Base-by-base conservation (phyloP, 2,797 vertebrate species). In the Podargus strigoides region DNA sequence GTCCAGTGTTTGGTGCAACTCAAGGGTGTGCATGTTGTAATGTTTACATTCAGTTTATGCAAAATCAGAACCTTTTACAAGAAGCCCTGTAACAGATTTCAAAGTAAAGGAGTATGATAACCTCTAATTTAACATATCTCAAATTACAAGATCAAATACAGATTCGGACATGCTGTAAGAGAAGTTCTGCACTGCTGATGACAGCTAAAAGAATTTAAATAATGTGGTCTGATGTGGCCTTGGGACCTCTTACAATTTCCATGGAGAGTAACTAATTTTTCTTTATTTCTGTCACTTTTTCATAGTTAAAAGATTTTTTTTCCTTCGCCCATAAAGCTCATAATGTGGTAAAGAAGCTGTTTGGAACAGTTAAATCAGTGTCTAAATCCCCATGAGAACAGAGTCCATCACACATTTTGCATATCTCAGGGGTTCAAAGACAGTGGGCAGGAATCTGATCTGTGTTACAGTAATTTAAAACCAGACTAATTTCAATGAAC, bases 341-440 rank as follows among this genome's bases (percentile, higher is more conserved):
- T 94, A 69, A 95, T 78, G 42, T 89, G 69, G 85, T 92, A 80
- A 96, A 67, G 81, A 93, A 88, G 75, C 79, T 91, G 87, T 93
- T 5, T 0, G 70, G 76, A 97, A 56, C 70, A 94, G 92, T 97
- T 94, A 92, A 85, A 93, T 95, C 90, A 88, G 69, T 93, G 94
- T 83, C 70, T 88, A 96, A 96, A 93, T 95, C 82, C 87, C 46
- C 50, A 88, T 3, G 42, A 97, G 93, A 93, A 91, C n/a, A 93
- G 95, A 90, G 79, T 88, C 66, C 58, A 88, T 95, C 53, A 44
- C 89, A 80, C 66, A 64, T 87, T 96, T 96, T 96, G 85, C 66
- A 67, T 95, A 96, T 85, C 84, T 88, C 91, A 94, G 77, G 89
- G 87, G 64, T 96, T 96, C 87, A 91, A 90, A 68, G 41, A 70